Base-by-base conservation (phyloP, 2,797 vertebrate species). In the Dromococcyx pavoninus region DNA sequence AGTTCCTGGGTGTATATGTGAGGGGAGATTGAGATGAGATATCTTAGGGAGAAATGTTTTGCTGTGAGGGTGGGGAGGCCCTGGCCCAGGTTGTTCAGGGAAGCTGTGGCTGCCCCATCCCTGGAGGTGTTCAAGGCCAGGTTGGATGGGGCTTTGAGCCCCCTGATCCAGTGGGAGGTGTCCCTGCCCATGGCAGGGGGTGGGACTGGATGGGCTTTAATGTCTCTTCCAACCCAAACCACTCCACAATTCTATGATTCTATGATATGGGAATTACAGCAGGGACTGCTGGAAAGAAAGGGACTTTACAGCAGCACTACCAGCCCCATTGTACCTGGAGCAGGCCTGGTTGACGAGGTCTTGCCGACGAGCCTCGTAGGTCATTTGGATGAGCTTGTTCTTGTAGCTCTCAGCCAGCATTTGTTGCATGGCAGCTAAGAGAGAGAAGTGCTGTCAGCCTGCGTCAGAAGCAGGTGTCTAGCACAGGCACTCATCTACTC, bases 341-440 rank as follows among this genome's bases (percentile, higher is more conserved):
- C 97, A 98, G 60, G 99, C 98, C 97, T 99, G 98, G 79, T 97
- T 98, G 64, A 99, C 97, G 72, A 99, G 96, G 91, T 96, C 98
- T 94, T 97, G 98, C 91, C 98, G 98, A 84, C 98, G 98, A 14
- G 96, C 98, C 91, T 99, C 98, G 0, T 97, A 99, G 75, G 98
- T 98, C 93, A 98, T 96, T 93, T 99, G 99, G 24, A 99, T 88
- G 37, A 99, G 94, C 44, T 96, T 98, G 98, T 98, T 98, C 39
- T 98, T 97, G 80, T 94, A 98, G 96, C 97, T 98, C 95, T 99
- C 99, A 0, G 98, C 98, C 93, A 99, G 96, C 99, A 99, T 99
- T 97, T 99, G 98, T 95, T 99, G 98, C 99, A 99, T 99, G 91
- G 99, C 99, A 51, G 97, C 99, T 99, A 91, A 58, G 51, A 89